phyloP scores from a whole-genome alignment of 2,797 vertebrate genomes.

The Spinus olivaceus region DNA sequence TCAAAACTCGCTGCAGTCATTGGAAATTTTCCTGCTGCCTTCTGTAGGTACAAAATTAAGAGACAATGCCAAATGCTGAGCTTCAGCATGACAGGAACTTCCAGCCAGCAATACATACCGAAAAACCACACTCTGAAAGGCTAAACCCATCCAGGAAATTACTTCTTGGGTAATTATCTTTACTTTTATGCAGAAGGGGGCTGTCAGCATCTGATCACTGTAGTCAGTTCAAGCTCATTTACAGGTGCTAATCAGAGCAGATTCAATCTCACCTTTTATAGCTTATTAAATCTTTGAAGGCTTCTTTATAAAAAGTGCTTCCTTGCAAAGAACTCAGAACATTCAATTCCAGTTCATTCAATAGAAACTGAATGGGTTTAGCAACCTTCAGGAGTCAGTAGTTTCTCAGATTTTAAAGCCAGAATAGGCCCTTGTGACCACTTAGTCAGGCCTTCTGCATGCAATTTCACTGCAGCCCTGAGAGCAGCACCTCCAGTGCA shows the following conservation, averaged over 20 bases:
- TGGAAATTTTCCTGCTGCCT: not conserved
- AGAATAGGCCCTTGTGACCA: constrained; percentile 13
- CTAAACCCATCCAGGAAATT: not conserved
- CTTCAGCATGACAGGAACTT: not conserved
- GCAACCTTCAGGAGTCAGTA: constrained; percentile 12
- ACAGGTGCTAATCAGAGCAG: constrained; percentile 29
- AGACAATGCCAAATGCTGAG: not conserved
- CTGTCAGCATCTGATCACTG: not conserved
- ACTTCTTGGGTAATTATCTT: not conserved
- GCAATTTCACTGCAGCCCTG: not conserved
- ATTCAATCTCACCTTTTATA: constrained; percentile 26
- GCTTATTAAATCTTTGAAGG: not conserved
- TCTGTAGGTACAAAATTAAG: not conserved
- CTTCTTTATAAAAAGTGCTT: not conserved
- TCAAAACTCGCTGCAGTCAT: not conserved
- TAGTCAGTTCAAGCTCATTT: constrained; percentile 25
- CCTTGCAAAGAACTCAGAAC: not conserved
- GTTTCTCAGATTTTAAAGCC: constrained; percentile 9
- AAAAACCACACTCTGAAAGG: not conserved
- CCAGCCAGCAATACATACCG: not conserved
- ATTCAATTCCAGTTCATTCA: constrained; percentile 11
- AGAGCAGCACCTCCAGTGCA: not conserved
- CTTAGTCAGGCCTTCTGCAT: not conserved
- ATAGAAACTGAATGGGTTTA: not conserved
- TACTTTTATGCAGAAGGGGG: not conserved